A percentile compares a stretch with the other conserved stretches of the same genome.
Conservation (phyloP, 37 sponge, comb jelly and placozoan species). For the Hormiphora californensis region DNA sequence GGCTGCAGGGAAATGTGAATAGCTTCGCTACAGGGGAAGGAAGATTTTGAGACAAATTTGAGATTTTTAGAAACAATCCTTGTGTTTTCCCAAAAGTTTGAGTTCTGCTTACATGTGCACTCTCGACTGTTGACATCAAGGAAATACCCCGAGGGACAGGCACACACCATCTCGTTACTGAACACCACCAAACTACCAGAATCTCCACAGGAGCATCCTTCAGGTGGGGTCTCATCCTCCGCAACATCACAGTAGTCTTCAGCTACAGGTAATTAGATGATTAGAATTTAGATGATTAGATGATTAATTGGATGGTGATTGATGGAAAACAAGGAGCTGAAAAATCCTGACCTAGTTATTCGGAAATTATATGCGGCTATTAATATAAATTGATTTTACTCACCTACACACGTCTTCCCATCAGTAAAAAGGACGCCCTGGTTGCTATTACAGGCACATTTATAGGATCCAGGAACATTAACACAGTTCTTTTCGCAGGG, state of each 20-base stretch:
- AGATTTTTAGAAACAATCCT: not conserved
- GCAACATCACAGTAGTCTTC: no score
- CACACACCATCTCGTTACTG: not conserved
- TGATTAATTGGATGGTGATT: no score
- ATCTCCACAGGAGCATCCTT: no score
- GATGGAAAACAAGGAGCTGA: no score
- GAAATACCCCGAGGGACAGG: not conserved
- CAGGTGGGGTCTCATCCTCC: no score
- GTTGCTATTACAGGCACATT: not conserved
- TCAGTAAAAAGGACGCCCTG: not conserved
- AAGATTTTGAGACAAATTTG: not conserved
- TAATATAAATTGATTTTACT: no score
- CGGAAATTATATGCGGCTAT: no score
- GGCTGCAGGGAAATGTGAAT: not conserved
- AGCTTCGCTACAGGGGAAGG: not conserved
- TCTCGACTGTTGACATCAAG: not conserved
- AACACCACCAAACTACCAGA: not conserved
- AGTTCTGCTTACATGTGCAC: not conserved
- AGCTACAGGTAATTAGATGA: no score
- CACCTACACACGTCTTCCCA: not conserved
- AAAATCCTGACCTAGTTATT: no score
- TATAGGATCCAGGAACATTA: not conserved
- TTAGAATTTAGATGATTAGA: no score
- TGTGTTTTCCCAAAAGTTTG: not conserved
- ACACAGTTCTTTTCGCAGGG: constrained; percentile 21